These are phyloP conservation scores for Halcyon leucocephala DNA, from an alignment of 2,797 vertebrate species.

Conservation along the genomic window DNA sequence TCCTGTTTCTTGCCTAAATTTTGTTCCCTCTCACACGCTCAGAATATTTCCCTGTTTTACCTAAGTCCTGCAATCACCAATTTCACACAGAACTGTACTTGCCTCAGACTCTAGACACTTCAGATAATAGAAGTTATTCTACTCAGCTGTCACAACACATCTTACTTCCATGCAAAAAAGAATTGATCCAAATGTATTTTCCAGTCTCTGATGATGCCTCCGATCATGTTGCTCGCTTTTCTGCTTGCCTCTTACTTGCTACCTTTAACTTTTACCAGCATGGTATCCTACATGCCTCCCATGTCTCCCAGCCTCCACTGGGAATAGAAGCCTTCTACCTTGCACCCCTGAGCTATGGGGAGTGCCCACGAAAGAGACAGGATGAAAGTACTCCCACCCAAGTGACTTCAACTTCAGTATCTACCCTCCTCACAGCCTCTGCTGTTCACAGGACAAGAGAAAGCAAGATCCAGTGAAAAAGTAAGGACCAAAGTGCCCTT, in stretches of 20 bases:
- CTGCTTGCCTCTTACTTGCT: not conserved
- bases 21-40: not conserved
- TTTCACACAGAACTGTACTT: not conserved
- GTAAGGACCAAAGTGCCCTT: not conserved
- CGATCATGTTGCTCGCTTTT: not conserved
- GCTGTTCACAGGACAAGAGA: not conserved
- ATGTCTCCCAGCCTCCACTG: not conserved
- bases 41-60: not conserved
- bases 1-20: not conserved
- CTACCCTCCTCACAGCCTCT: not conserved
- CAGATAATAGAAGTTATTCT: not conserved
- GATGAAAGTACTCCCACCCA: not conserved
- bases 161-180: not conserved
- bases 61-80: not conserved
- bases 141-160: not conserved
- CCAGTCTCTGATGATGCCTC: not conserved
- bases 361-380: not conserved
- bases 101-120: not conserved
- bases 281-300: not conserved
- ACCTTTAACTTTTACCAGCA: not conserved
- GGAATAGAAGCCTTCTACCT: not conserved
- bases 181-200: not conserved
- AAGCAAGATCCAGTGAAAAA: not conserved
- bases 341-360: fast-evolving
- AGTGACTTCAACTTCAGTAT: not conserved